Evolutionary conservation across 2,113 vertebrate species (phyloP), one percentile per base, ranked within the genome.

Genomic region (Heptranchias perlo): DNA sequence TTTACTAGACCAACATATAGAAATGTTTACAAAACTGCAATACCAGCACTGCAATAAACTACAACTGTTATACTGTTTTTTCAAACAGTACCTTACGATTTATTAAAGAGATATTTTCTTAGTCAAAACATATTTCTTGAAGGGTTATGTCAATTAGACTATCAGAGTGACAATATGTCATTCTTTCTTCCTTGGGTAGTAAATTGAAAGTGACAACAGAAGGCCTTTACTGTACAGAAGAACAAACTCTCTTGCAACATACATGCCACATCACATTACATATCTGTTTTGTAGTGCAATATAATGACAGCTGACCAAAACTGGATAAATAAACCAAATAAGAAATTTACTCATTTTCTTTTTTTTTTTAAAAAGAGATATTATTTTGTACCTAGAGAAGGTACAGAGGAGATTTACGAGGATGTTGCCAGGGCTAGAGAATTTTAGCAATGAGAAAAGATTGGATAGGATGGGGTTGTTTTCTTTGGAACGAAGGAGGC

Each of bases 151-250:
- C 54, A 28, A 3, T 1, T 13, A 44, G n/a, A 44, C 47, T 92
- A 25, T n/a, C 47, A 52, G 54, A 92, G 54, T 44, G 31, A 62
- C 35, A 92, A 61, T 1, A 13, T 39, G 11, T n/a, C 58, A 61
- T 39, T 62, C 52, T 61, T 11, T 35, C 87, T 14, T 61, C 54
- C 89, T 92, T 62, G 16, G 58, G 31, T 92, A 14, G 58, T 35
- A 92, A 92, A 92, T 92, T 92, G 89, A 39, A 92, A 92, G 89
- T 16, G 89, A 92, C 54, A 92, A 31, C 18, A 61, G 10, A 92
- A 62, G 25, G 2, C 35, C 28, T 92, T 92, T 62, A 93, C 14
- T 64, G 8, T 62, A 93, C 58, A 93, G 54, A 62, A 64, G 58
- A 62, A 62, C 61, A 39, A 62, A 64, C n/a, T 64, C 84, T 87